A percentile compares a stretch with the other conserved stretches of the same genome.
These are phyloP conservation scores for Rhagophthalmus giganteus DNA, from an alignment of 2,888 invertebrate species.

Conservation along the genomic window DNA sequence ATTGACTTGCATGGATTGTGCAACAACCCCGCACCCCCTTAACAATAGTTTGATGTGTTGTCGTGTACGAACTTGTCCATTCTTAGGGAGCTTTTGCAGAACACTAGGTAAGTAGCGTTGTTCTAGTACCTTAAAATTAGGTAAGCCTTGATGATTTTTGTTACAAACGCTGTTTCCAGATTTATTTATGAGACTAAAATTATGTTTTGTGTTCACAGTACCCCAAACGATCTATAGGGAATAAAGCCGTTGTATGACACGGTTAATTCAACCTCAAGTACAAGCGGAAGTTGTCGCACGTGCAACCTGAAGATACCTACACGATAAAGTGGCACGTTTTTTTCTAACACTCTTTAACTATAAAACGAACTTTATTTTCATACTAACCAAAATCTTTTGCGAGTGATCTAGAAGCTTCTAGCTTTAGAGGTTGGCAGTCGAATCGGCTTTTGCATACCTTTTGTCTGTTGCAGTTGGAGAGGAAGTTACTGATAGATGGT, in stretches of 20 bases:
- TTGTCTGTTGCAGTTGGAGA: constrained; percentile 68
- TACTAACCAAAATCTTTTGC: constrained; percentile 12
- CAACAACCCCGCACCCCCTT: too few relatives aligned
- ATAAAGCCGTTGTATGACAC: constrained; percentile 36
- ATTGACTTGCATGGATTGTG: too few relatives aligned
- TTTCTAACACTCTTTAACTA: constrained; percentile 17
- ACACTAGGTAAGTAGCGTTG: too few relatives aligned
- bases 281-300: constrained; percentile 22
- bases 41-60: too few relatives aligned
- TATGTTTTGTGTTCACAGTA: constrained; percentile 42
- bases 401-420: constrained; percentile 19
- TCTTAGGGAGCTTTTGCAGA: too few relatives aligned
- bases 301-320: constrained; percentile 21
- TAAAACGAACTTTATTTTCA: constrained; percentile 6
- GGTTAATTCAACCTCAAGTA: constrained; percentile 29
- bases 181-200: constrained; percentile 12
- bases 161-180: too few relatives aligned
- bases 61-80: too few relatives aligned
- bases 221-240: constrained; percentile 41
- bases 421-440: constrained; percentile 12
- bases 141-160: too few relatives aligned
- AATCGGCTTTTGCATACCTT: constrained; percentile 20
- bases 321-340: constrained; percentile 7
- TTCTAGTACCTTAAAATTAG: too few relatives aligned
- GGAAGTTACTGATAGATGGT: constrained; percentile 72